Base-by-base conservation (phyloP, 2,888 invertebrate species). In the Eupithecia subumbrata region DNA sequence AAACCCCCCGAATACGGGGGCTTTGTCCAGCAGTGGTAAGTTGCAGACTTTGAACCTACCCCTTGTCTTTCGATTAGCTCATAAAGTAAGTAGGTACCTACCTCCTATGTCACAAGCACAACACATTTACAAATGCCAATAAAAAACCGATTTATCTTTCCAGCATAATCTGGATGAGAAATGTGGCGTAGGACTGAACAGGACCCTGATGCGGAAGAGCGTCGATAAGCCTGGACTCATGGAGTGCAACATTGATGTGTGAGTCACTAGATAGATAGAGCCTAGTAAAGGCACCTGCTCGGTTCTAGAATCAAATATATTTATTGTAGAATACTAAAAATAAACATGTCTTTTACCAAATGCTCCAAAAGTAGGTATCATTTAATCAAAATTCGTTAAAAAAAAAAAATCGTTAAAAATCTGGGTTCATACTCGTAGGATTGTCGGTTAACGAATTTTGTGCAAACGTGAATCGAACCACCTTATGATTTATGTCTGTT, bases 181-280 rank as follows among this genome's bases (percentile, higher is more conserved):
- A 87, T 94, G 96, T 70, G 90, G 92, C 0, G 88, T 90, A 0
- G 95, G 96, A 66, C 89, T 97, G 37, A 97, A 98, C 83, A 95
- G 96, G 66, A 96, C 97, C 0, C 91, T 98, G 73, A 96, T 98
- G 96, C 92, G 96, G 77, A 96, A 96, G 78, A 97, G 97, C 85
- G 87, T 90, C 25, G 92, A 92, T 7, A 95, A 96, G 73, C 95
- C 96, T 25, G 97, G 97, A 0, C 91, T 97, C 69, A 88, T 98
- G 78, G 97, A 97, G 87, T 97, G 97, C 87, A 98, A 98, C 88
- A 97, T 98, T 81, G 97, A 98, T 88, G 95, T 96, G 97, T 97
- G 88, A 89, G 91, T 86, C 18, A 18, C 60, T 56, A 56, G 8
- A 12, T 56, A 56, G 22, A 52, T n/a, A 48, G 48, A 48, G 48